Percentiles rank a stretch among this genome's conserved stretches.
phyloP scores from a whole-genome alignment of 2,113 vertebrate species.

The Vidua chalybeata region DNA sequence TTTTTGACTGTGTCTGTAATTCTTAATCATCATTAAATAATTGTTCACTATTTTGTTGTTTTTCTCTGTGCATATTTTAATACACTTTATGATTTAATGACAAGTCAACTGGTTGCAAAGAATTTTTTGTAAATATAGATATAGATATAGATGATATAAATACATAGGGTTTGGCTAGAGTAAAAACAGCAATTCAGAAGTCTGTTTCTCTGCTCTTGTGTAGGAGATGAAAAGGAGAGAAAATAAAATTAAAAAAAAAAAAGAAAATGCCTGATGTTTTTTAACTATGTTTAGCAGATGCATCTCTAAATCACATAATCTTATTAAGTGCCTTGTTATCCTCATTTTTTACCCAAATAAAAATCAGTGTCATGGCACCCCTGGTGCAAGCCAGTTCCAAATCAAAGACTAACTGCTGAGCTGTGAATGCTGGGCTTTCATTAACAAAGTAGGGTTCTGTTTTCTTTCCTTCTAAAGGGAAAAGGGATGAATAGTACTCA shows the following conservation, averaged over 20 bases:
- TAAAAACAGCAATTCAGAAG: not conserved
- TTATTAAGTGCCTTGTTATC: conserved; percentile 40
- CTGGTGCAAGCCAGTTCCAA: not conserved
- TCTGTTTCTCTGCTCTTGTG: not conserved
- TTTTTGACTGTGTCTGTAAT: not conserved
- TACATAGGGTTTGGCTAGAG: not conserved
- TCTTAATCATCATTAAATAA: not conserved
- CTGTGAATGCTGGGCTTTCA: conserved; percentile 7
- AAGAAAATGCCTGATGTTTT: not conserved
- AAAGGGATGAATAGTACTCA: not conserved
- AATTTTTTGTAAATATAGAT: not conserved
- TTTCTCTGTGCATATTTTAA: not conserved
- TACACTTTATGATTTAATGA: not conserved
- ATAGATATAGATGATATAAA: not conserved
- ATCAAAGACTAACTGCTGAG: conserved; percentile 49
- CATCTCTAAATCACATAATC: conserved; percentile 55
- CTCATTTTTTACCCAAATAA: not conserved
- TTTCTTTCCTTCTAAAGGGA: not conserved
- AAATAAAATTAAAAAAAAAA: not conserved
- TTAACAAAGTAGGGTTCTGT: not conserved
- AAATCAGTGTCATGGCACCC: not conserved
- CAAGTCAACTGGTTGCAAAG: not conserved
- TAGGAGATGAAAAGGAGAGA: not conserved
- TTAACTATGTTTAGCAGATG: not conserved
- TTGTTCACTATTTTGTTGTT: not conserved